A percentile compares a stretch with the other conserved stretches of the same genome.
Conservation (phyloP, 1,140 invertebrate species). For the Heliconius hermathena region DNA sequence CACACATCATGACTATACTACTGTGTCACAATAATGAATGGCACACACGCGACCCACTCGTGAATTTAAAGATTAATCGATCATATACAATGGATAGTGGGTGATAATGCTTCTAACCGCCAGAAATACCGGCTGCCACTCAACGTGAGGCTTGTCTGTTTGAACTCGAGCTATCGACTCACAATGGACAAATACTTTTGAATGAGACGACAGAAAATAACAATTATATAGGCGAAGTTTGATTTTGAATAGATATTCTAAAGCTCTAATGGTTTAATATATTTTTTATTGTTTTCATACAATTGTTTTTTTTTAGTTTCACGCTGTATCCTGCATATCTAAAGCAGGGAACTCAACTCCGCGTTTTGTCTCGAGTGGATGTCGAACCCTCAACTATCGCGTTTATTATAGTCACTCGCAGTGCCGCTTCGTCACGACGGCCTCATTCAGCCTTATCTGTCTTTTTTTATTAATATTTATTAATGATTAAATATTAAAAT, state of each 20-base stretch:
- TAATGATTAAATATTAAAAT: too few species aligned
- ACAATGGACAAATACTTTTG: slow-evolving; percentile 43
- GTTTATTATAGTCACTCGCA: too few species aligned
- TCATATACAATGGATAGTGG: slow-evolving; percentile 30
- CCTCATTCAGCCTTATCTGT: too few species aligned
- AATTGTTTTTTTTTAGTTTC: not conserved
- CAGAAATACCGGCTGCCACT: slow-evolving; percentile 26
- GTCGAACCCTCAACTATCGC: too few species aligned
- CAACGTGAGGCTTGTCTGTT: slow-evolving; percentile 35
- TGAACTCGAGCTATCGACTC: slow-evolving; percentile 27
- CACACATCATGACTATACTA: not conserved
- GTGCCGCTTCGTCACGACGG: too few species aligned
- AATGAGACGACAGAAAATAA: slow-evolving; percentile 40
- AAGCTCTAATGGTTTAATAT: not conserved
- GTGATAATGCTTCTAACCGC: slow-evolving; percentile 31
- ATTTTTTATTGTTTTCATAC: not conserved
- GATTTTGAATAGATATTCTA: not conserved
- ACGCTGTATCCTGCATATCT: too few species aligned
- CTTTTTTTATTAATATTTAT: too few species aligned
- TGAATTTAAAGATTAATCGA: slow-evolving; percentile 35
- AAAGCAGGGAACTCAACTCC: too few species aligned
- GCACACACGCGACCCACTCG: slow-evolving; percentile 21
- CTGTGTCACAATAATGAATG: slow-evolving; percentile 3
- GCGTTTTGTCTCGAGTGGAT: too few species aligned
- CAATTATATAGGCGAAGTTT: slow-evolving; percentile 31